phyloP scores from a whole-genome alignment of 2,888 invertebrate genomes.

The Heliconius cydno region DNA sequence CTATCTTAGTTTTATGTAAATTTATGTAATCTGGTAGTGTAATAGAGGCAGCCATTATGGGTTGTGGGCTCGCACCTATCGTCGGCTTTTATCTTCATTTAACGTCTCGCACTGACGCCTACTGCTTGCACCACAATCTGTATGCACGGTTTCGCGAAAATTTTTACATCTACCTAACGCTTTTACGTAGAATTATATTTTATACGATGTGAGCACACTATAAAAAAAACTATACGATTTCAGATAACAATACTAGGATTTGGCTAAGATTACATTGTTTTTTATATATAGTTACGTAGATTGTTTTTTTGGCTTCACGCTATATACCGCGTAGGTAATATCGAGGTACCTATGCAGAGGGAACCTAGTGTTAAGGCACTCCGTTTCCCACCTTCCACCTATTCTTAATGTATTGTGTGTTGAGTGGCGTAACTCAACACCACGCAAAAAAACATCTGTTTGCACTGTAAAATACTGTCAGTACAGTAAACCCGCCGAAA shows the following conservation, averaged over 20 bases:
- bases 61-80: conserved; percentile 48
- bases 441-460: background rate
- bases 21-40: conserved; percentile 27
- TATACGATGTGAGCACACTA: background rate
- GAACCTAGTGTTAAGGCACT: no score
- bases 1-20: conserved; percentile 28
- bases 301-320: background rate
- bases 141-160: conserved; percentile 61
- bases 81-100: conserved; percentile 65
- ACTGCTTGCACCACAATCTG: conserved; percentile 67
- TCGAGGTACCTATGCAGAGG: no score
- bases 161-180: conserved; percentile 39
- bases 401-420: no score
- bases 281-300: background rate
- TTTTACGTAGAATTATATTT: conserved; percentile 4
- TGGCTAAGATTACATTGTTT: background rate
- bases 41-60: conserved; percentile 35
- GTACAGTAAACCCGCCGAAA: background rate
- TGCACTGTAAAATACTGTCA: background rate
- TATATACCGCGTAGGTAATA: no score
- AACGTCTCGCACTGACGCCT: conserved; percentile 67
- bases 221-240: conserved; percentile 2
- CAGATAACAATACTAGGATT: conserved; percentile 5
- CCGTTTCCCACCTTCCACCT: no score
- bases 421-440: no score